A percentile compares a stretch with the other conserved stretches of the same genome.
phyloP scores from a whole-genome alignment of 53 echinoderm and acorn worm genomes.

The Paelopatides confundens region DNA sequence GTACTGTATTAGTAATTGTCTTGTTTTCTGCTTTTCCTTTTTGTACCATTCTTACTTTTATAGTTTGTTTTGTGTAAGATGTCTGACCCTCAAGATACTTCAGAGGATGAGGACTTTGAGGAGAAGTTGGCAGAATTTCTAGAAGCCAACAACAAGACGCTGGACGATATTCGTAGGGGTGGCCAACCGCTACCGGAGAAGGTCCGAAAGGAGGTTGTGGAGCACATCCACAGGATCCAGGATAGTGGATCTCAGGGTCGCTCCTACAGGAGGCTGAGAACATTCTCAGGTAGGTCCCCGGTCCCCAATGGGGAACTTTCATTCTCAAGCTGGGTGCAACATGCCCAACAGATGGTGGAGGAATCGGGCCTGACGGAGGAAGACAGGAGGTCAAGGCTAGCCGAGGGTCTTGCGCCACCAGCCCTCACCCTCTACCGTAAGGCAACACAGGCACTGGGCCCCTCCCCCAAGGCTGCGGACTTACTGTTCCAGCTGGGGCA shows the following conservation, averaged over 20 bases:
- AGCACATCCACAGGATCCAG: too few relatives aligned
- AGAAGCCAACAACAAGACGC: background rate
- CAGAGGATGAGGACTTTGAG: background rate
- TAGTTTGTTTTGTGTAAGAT: background rate
- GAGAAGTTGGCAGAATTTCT: background rate
- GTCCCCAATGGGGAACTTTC: constrained; percentile 54
- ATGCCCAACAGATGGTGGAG: constrained; percentile 52
- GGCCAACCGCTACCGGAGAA: background rate
- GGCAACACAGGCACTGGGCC: constrained; percentile 36
- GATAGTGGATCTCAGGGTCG: too few relatives aligned
- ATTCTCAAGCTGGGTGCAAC: too few relatives aligned
- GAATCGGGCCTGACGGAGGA: constrained; percentile 45
- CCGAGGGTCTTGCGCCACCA: too few relatives aligned
- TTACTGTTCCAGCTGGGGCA: constrained; percentile 36
- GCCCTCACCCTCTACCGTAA: constrained; percentile 25
- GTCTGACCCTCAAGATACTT: background rate
- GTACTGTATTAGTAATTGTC: too few relatives aligned
- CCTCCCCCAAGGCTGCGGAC: constrained; percentile 16
- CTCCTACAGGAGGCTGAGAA: too few relatives aligned
- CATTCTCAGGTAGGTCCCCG: constrained; percentile 36
- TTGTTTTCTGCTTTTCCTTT: too few relatives aligned
- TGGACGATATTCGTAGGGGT: background rate
- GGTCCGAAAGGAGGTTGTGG: background rate
- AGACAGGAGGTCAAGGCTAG: constrained; percentile 42
- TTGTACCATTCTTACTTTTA: background rate